Evolutionary conservation across 1,140 invertebrate species (phyloP).

Genomic region (Heliconius himera): DNA sequence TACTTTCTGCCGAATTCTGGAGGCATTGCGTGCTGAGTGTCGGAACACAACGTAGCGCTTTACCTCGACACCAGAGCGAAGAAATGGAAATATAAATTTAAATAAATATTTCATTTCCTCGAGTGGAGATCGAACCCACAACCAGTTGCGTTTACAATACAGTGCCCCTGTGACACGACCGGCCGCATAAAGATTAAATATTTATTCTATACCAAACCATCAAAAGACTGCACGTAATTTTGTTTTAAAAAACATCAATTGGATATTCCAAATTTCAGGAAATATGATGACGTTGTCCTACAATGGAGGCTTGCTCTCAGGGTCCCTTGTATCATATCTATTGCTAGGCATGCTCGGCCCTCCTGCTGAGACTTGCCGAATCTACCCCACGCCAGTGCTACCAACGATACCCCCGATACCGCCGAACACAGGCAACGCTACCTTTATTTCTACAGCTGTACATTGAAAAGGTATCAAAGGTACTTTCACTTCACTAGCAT

Average conservation of each 20-base stretch:
- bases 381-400: constrained; percentile 61
- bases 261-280: constrained; percentile 80
- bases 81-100: too few relatives aligned
- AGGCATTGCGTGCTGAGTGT: too few relatives aligned
- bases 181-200: too few relatives aligned
- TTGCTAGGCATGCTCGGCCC: constrained; percentile 88
- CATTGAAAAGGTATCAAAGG: constrained; percentile 26
- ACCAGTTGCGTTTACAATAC: too few relatives aligned
- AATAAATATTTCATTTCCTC: too few relatives aligned
- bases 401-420: constrained; percentile 59
- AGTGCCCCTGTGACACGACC: too few relatives aligned
- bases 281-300: constrained; percentile 97
- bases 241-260: neutral
- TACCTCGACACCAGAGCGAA: too few relatives aligned
- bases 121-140: too few relatives aligned
- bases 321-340: constrained; percentile 91
- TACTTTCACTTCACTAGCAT: neutral
- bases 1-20: too few relatives aligned
- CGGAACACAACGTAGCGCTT: too few relatives aligned
- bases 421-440: constrained; percentile 49
- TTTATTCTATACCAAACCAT: too few relatives aligned
- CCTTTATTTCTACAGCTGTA: constrained; percentile 39
- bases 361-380: constrained; percentile 64
- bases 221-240: neutral
- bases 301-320: constrained; percentile 91